phyloP scores from a whole-genome alignment of 2,113 vertebrate species.

The Ariopsis seemanni region DNA sequence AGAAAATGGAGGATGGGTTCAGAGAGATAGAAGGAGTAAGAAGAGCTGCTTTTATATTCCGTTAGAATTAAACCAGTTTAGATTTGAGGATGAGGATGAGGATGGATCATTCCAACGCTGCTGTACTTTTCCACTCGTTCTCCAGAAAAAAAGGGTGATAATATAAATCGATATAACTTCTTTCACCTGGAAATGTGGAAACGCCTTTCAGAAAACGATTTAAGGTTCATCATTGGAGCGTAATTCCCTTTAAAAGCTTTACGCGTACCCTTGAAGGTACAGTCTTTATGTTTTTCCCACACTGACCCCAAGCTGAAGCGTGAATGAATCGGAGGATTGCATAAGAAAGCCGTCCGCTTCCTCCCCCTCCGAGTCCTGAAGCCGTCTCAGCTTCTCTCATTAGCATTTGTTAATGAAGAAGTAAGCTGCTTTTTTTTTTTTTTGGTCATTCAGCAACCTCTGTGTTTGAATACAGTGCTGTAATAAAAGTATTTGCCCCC shows the following conservation, averaged over 20 bases:
- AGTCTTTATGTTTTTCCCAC: background rate
- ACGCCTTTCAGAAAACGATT: background rate
- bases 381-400: slow-evolving; percentile 48
- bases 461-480: background rate
- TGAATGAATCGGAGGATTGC: background rate
- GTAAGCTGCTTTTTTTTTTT: background rate
- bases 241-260: background rate
- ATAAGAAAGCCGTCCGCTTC: slow-evolving; percentile 30
- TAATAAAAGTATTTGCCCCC: slow-evolving; percentile 2
- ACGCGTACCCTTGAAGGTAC: background rate
- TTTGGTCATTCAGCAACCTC: background rate
- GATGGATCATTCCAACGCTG: slow-evolving; percentile 60
- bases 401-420: slow-evolving; percentile 64
- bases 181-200: background rate
- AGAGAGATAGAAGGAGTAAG: slow-evolving; percentile 34
- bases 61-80: slow-evolving; percentile 63
- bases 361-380: slow-evolving; percentile 4
- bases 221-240: background rate
- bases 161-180: background rate
- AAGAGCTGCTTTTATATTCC: slow-evolving; percentile 66
- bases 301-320: background rate
- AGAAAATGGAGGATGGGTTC: slow-evolving; percentile 38
- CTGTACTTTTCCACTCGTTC: slow-evolving; percentile 71
- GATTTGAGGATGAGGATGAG: background rate
- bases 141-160: background rate